Evolutionary conservation across 2,113 vertebrate species (phyloP).

Genomic region (Sminthopsis crassicaudata): DNA sequence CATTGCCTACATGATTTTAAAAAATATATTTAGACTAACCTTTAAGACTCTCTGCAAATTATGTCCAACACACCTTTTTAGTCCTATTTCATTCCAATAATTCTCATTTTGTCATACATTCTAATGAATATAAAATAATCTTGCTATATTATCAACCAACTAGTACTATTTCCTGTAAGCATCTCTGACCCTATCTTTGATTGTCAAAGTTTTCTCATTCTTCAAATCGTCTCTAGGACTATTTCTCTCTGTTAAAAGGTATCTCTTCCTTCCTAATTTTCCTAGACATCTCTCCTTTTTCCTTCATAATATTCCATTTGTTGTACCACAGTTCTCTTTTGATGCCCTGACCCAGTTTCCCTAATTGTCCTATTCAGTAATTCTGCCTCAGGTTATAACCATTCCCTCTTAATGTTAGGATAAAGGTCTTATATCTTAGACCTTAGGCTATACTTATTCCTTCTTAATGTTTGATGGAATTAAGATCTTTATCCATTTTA

Average conservation of each 20-base stretch:
- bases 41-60: background rate
- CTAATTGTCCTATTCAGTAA: no score
- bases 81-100: background rate
- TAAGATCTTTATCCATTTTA: no score
- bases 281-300: background rate
- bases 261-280: background rate
- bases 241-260: background rate
- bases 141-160: background rate
- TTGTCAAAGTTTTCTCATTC: background rate
- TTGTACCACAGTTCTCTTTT: no score
- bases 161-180: background rate
- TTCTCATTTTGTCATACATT: background rate
- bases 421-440: no score
- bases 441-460: no score
- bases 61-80: background rate
- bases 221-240: background rate
- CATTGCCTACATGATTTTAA: background rate
- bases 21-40: background rate
- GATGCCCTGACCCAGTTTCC: no score
- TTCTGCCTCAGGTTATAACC: no score
- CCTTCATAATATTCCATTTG: background rate
- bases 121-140: background rate
- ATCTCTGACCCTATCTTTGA: background rate
- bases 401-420: no score
- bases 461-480: no score